A percentile compares a stretch with the other conserved stretches of the same genome.
Conservation (phyloP, 2,888 invertebrate species). For the Drosophila mayaguana region DNA sequence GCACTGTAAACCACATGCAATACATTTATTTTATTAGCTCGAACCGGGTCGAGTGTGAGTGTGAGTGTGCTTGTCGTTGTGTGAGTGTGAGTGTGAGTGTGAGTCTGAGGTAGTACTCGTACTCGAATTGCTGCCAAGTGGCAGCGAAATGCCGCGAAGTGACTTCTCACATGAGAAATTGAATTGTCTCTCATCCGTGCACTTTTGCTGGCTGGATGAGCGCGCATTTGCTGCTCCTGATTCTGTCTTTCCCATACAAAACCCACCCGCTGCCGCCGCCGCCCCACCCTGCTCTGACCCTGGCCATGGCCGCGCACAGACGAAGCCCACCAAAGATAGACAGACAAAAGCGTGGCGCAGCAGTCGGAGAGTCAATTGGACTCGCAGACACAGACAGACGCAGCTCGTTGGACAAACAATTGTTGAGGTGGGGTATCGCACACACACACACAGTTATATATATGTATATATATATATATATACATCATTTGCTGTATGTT, state of each 20-base stretch:
- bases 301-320: slow-evolving; percentile 33
- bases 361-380: slow-evolving; percentile 35
- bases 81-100: too few species aligned
- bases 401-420: slow-evolving; percentile 52
- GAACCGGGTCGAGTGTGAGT: slow-evolving; percentile 1
- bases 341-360: slow-evolving; percentile 44
- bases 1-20: slow-evolving; percentile 40
- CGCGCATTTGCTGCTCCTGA: slow-evolving; percentile 30
- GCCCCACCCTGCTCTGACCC: slow-evolving; percentile 4
- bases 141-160: slow-evolving; percentile 56
- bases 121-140: slow-evolving; percentile 51
- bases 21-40: slow-evolving; percentile 48
- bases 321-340: slow-evolving; percentile 34
- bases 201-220: slow-evolving; percentile 52
- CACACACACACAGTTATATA: neutral
- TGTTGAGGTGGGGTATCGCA: slow-evolving; percentile 30
- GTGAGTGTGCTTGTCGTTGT: neutral
- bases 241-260: neutral
- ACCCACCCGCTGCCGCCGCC: neutral
- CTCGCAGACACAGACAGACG: slow-evolving; percentile 37
- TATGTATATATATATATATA: slow-evolving; percentile 3
- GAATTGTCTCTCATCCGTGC: slow-evolving; percentile 59
- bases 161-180: slow-evolving; percentile 65
- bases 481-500: slow-evolving; percentile 55
- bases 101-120: too few species aligned